Conservation (phyloP, 2,113 vertebrate genomes). For the Oncorhynchus masou region DNA sequence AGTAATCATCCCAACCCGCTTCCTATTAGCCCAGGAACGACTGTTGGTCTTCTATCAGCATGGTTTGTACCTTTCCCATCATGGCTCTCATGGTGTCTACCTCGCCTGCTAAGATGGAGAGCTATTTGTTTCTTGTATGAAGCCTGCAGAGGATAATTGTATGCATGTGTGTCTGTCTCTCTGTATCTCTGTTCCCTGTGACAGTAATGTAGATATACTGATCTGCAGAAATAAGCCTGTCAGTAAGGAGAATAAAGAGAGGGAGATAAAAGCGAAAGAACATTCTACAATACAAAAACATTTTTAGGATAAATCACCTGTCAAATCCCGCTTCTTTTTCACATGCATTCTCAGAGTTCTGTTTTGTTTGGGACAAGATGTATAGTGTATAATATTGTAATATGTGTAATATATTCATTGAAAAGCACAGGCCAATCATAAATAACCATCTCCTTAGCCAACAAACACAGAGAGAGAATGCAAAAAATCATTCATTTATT, state of each 20-base stretch:
- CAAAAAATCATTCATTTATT: conserved; percentile 2
- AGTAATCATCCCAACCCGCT: conserved; percentile 6
- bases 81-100: no score
- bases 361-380: conserved; percentile 30
- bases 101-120: conserved; percentile 21
- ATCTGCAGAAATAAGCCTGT: conserved; percentile 31
- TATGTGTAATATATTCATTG: conserved; percentile 31
- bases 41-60: conserved; percentile 28
- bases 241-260: conserved; percentile 28
- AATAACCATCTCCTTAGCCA: conserved; percentile 27
- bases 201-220: conserved; percentile 11
- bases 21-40: background rate
- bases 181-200: background rate
- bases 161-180: conserved; percentile 27
- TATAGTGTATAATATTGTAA: conserved; percentile 30
- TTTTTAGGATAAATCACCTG: conserved; percentile 43
- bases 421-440: conserved; percentile 37
- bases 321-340: conserved; percentile 33
- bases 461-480: conserved; percentile 21
- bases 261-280: background rate
- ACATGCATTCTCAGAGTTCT: conserved; percentile 23
- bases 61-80: conserved; percentile 7
- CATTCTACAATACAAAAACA: conserved; percentile 8
- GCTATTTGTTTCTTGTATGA: conserved; percentile 29
- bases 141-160: conserved; percentile 29